Percentiles rank a stretch among this genome's conserved stretches.
Evolutionary conservation across 2,113 vertebrate genomes (phyloP).

Genomic region (Ellobius talpinus): DNA sequence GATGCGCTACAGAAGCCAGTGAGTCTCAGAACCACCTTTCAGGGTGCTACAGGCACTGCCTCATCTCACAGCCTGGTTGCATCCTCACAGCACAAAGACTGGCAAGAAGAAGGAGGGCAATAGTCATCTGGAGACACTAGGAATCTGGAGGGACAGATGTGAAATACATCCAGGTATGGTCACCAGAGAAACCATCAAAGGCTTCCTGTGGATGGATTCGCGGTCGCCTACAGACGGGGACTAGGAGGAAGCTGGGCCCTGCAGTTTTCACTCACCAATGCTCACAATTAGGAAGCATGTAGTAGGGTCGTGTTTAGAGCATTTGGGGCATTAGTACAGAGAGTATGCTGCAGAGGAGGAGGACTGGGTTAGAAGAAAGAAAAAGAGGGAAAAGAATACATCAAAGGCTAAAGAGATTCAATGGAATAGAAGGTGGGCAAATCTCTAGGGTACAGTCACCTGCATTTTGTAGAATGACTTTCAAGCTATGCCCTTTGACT

Average conservation of each 20-base stretch:
- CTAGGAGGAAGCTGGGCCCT: neutral
- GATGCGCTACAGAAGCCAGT: neutral
- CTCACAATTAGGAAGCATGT: neutral
- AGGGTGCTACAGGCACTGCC: no score
- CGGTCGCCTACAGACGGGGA: neutral
- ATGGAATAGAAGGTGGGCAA: neutral
- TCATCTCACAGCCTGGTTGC: neutral
- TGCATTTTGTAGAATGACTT: neutral
- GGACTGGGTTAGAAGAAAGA: neutral
- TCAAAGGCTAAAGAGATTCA: neutral
- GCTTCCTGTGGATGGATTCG: neutral
- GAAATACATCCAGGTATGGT: slow-evolving; percentile 27
- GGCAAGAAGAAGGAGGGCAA: neutral
- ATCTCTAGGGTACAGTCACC: no score
- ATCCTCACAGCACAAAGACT: neutral
- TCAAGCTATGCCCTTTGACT: neutral
- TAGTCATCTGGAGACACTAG: neutral
- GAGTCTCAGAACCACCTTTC: neutral
- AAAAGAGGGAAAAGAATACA: neutral
- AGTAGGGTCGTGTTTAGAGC: neutral
- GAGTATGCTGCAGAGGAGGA: neutral
- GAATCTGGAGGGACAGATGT: neutral
- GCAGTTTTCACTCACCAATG: fast-evolving
- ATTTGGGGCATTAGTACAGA: neutral
- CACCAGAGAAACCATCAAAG: slow-evolving; percentile 12